Percentiles rank a stretch among this genome's conserved stretches.
Conservation (phyloP, 2,113 vertebrate genomes). For the Amblyornis subalaris region DNA sequence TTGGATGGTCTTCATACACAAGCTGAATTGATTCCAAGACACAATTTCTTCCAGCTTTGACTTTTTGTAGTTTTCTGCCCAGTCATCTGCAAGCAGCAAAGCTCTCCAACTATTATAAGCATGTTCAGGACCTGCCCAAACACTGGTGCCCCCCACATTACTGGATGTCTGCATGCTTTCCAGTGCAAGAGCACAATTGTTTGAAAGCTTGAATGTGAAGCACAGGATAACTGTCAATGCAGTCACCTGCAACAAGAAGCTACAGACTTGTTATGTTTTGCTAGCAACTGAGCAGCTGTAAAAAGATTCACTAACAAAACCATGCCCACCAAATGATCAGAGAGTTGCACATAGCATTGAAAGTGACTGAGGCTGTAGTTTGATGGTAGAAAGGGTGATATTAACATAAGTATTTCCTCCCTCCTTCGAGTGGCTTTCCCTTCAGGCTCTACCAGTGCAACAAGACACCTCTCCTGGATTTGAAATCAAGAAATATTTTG, state of each 20-base stretch:
- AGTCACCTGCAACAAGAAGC: background rate
- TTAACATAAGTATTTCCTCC: background rate
- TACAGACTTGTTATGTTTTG: background rate
- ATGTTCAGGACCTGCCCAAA: background rate
- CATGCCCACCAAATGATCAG: background rate
- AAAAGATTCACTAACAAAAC: background rate
- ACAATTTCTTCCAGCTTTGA: background rate
- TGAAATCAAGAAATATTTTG: background rate
- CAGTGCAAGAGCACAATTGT: background rate
- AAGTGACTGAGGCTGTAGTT: background rate
- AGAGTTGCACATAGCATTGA: background rate
- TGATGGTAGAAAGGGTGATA: background rate
- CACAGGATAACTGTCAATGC: background rate
- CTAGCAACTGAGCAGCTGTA: background rate
- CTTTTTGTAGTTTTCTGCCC: background rate
- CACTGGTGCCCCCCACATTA: background rate
- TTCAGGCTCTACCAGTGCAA: background rate
- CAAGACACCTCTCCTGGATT: accelerated
- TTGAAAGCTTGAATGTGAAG: background rate
- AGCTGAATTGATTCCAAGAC: background rate
- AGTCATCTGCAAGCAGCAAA: background rate
- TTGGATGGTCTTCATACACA: background rate
- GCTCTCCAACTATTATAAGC: background rate
- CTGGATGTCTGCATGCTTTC: background rate
- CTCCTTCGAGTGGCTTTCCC: background rate